phyloP scores from a whole-genome alignment of 2,888 invertebrate genomes.

The Drosophila macrospina region DNA sequence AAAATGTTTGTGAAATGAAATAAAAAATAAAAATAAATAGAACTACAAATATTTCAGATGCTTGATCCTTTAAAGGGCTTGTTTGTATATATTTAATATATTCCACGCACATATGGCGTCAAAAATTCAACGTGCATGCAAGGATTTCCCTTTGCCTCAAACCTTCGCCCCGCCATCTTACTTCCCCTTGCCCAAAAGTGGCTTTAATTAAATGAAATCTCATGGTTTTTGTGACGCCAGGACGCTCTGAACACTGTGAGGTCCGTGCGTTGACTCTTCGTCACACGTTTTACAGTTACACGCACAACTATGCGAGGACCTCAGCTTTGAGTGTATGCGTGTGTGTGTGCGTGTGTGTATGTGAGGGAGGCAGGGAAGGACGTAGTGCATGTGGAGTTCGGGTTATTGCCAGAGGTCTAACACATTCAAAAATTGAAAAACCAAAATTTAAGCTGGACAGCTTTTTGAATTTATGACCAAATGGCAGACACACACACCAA shows the following conservation, averaged over 20 bases:
- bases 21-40: constrained; percentile 20
- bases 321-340: background rate
- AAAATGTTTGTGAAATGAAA: background rate
- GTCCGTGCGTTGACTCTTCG: constrained; percentile 70
- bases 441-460: constrained; percentile 79
- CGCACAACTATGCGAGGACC: constrained; percentile 71
- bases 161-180: background rate
- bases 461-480: constrained; percentile 79
- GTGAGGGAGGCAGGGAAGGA: constrained; percentile 2
- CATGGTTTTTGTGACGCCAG: constrained; percentile 73
- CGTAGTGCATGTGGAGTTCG: background rate
- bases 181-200: constrained; percentile 36
- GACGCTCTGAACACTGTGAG: constrained; percentile 28
- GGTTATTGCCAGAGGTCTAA: constrained; percentile 50
- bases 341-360: constrained; percentile 1
- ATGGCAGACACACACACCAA: constrained; percentile 53
- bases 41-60: constrained; percentile 42
- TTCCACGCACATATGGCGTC: constrained; percentile 79
- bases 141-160: constrained; percentile 3
- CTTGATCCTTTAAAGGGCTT: constrained; percentile 62
- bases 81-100: constrained; percentile 73
- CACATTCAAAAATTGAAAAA: constrained; percentile 79
- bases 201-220: constrained; percentile 80
- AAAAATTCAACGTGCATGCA: constrained; percentile 66
- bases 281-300: constrained; percentile 77